Evolutionary conservation across 1,140 invertebrate species (phyloP), one percentile per base, ranked within the genome.

Genomic region (Aphidius gifuensis): DNA sequence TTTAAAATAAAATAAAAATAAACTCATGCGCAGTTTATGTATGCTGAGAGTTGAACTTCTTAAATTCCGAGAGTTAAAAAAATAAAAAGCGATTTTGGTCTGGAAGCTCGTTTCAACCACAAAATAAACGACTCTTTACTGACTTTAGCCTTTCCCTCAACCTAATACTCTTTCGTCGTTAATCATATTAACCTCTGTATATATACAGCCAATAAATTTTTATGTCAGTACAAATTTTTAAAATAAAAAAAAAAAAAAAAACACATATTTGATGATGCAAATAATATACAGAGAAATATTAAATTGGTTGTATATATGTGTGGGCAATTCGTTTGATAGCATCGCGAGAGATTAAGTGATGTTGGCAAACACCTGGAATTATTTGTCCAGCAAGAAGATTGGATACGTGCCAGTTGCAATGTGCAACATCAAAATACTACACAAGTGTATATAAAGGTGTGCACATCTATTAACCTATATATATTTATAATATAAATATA

Each of bases 321-420:
- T 49, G 43, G 43, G 45, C 54, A 47, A 64, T 66, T 67, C 65
- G 65, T 69, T 58, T 69, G 68, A 69, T 69, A 66, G 61, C 64
- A 66, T 68, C 61, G 57, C 64, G 54, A 55, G 61, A 69, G 64
- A 69, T 71, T 68, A 68, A 68, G 54, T 68, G 65, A 65, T 66
- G 66, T 67, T 69, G 64, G 66, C 69, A 69, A 71, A 71, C 66
- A 69, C 66, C 66, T 67, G 65, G 64, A 58, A 66, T 67, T 67
- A 71, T 69, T 71, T 68, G 66, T 66, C 54, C 61, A 47, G 40
- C 57, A 60, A 58, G 49, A 65, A 69, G 54, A 71, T 71, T 71
- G 68, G 68, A 71, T 68, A 61, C 64, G 64, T 66, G 69, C 69
- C 67, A 54, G 59, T 9, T 39, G 39, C 40, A 53, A 6, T 8